phyloP scores from a whole-genome alignment of 2,797 vertebrate genomes.

The Adelosebastes latens region DNA sequence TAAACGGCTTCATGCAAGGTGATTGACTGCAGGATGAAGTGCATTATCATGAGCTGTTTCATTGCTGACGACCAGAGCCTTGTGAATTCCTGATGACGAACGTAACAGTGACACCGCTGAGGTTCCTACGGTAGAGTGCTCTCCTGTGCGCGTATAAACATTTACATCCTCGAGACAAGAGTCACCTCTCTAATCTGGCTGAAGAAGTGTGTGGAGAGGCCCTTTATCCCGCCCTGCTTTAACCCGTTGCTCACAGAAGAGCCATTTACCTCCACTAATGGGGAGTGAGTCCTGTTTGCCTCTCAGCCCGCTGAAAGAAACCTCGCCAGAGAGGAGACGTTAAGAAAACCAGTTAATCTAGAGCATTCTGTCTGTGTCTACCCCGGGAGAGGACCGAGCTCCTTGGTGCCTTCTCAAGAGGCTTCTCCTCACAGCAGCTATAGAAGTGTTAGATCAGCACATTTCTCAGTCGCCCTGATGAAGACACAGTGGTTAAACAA shows the following conservation, averaged over 20 bases:
- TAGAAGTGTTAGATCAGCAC: conserved; percentile 72
- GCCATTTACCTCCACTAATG: conserved; percentile 81
- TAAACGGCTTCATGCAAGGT: neutral
- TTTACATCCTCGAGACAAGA: conserved; percentile 84
- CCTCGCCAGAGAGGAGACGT: conserved; percentile 73
- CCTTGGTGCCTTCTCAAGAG: conserved; percentile 76
- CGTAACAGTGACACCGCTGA: conserved; percentile 33
- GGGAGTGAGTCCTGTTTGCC: conserved; percentile 72
- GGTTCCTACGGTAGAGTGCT: conserved; percentile 58
- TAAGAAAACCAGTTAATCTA: conserved; percentile 80
- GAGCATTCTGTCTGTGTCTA: conserved; percentile 68
- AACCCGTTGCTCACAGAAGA: conserved; percentile 80
- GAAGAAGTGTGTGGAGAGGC: conserved; percentile 79
- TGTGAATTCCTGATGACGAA: conserved; percentile 40
- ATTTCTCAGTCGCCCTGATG: conserved; percentile 56
- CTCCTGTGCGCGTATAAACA: conserved; percentile 73
- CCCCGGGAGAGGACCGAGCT: conserved; percentile 55
- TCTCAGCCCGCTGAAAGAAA: conserved; percentile 74
- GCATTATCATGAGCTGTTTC: conserved; percentile 13
- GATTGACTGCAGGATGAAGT: conserved; percentile 12
- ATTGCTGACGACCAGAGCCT: conserved; percentile 9
- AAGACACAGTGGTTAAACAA: conserved; percentile 66
- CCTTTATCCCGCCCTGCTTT: conserved; percentile 76
- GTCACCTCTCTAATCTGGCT: conserved; percentile 83
- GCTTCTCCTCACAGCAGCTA: conserved; percentile 58